Evolutionary conservation across 1,140 invertebrate genomes (phyloP).

Genomic region (Magallana ariakensis): DNA sequence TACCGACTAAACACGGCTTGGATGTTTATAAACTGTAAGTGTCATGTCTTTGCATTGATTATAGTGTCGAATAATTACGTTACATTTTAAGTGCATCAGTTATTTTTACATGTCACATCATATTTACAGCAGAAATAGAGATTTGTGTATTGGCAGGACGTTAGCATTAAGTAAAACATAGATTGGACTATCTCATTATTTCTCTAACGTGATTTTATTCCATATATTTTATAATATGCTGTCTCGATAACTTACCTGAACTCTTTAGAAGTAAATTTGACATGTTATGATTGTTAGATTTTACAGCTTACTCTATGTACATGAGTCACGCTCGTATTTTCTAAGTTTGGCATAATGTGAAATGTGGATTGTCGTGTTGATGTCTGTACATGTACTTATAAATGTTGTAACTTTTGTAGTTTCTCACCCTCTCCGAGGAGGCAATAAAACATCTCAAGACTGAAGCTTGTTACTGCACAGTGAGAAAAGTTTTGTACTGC

Average conservation of each 20-base stretch:
- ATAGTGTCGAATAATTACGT: not conserved
- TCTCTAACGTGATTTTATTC: not conserved
- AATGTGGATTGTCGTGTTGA: not conserved
- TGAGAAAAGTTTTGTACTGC: not conserved
- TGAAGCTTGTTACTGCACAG: conserved; percentile 16
- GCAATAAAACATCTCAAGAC: not conserved
- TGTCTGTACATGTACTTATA: conserved; percentile 5
- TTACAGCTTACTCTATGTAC: not conserved
- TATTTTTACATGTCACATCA: not conserved
- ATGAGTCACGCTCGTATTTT: not conserved
- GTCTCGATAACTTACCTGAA: not conserved
- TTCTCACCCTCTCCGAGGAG: conserved; percentile 25
- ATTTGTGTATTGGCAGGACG: not conserved
- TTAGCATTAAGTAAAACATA: not conserved
- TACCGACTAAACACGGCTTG: not conserved
- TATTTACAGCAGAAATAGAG: not conserved
- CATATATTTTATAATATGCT: not conserved
- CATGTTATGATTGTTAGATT: not conserved
- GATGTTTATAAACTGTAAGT: conserved; percentile 15
- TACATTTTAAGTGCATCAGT: not conserved
- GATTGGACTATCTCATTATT: not conserved
- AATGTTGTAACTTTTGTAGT: conserved; percentile 1
- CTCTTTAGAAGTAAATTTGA: not conserved
- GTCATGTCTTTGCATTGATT: not conserved
- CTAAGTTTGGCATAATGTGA: not conserved